These are phyloP conservation scores for Trissolcus brochymenae DNA, from an alignment of 2,888 invertebrate species.

Conservation along the genomic window DNA sequence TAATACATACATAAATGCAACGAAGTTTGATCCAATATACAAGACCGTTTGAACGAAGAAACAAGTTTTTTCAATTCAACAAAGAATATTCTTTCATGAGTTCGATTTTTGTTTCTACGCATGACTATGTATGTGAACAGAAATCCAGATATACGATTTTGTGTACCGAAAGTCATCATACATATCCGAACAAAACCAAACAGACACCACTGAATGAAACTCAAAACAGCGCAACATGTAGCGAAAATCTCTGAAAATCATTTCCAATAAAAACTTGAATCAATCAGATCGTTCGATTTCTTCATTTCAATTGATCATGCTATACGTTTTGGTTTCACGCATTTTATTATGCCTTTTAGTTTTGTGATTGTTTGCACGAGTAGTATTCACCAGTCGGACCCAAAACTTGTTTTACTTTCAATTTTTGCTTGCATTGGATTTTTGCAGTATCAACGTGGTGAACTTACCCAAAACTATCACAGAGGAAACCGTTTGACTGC, in stretches of 20 bases:
- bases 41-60: no score
- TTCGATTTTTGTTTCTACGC: slow-evolving; percentile 15
- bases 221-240: slow-evolving; percentile 38
- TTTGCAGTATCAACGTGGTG: slow-evolving; percentile 12
- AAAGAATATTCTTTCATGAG: no score
- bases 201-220: slow-evolving; percentile 23
- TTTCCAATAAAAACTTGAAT: slow-evolving; percentile 35
- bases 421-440: slow-evolving; percentile 47
- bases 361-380: slow-evolving; percentile 33
- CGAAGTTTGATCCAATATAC: no score
- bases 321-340: slow-evolving; percentile 15
- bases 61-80: no score
- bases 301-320: slow-evolving; percentile 42
- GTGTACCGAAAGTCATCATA: slow-evolving; percentile 19
- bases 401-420: slow-evolving; percentile 12
- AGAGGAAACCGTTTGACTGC: slow-evolving; percentile 67
- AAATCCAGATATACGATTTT: slow-evolving; percentile 9
- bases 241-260: slow-evolving; percentile 11
- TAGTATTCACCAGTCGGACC: slow-evolving; percentile 9
- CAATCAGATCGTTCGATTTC: slow-evolving; percentile 41
- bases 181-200: slow-evolving; percentile 22
- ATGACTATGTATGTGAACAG: slow-evolving; percentile 31
- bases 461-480: slow-evolving; percentile 1
- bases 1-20: no score
- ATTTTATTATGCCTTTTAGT: slow-evolving; percentile 29